These are phyloP conservation scores for Loris lydekkerianus DNA, from an alignment of 2,797 vertebrate species.

Conservation along the genomic window DNA sequence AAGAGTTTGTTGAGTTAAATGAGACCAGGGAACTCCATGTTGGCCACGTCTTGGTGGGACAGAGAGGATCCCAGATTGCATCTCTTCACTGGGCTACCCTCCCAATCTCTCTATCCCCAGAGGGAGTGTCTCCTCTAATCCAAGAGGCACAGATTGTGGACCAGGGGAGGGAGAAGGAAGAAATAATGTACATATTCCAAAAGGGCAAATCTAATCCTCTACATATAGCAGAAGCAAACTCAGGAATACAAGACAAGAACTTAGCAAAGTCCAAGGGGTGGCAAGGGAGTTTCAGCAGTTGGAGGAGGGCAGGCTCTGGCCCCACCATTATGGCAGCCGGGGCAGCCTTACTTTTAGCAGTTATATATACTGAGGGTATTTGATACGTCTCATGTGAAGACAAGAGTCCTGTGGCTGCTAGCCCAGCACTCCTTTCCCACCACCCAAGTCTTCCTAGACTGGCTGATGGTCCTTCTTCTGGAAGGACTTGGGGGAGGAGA, in stretches of 20 bases:
- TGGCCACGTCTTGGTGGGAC: background rate
- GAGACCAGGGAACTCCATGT: background rate
- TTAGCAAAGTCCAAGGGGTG: background rate
- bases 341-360: background rate
- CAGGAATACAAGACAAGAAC: background rate
- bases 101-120: background rate
- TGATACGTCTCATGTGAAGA: background rate
- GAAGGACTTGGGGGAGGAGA: background rate
- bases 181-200: background rate
- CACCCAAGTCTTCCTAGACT: background rate
- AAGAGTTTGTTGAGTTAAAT: no score
- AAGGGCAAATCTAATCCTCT: background rate
- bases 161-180: background rate
- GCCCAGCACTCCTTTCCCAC: background rate
- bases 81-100: rapidly evolving
- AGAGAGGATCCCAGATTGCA: background rate
- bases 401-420: background rate
- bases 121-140: no score
- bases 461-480: no score
- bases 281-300: background rate
- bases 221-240: background rate
- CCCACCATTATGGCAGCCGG: background rate
- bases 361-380: background rate
- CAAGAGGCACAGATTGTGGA: background rate
- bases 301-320: background rate